Base-by-base conservation (phyloP, 2,888 invertebrate genomes). In the Slavum lentiscoides region DNA sequence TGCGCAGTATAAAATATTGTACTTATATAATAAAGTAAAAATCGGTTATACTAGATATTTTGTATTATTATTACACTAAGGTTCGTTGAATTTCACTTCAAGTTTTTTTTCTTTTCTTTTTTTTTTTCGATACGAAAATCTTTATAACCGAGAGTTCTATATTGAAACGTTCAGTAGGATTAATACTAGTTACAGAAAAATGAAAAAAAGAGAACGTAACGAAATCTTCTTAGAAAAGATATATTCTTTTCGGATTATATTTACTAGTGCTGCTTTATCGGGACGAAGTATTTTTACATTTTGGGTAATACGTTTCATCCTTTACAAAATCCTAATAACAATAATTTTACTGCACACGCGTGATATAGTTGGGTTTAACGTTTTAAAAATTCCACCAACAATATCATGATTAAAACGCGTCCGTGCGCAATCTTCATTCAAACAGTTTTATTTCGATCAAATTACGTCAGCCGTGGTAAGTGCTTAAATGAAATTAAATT, bases 131-230 rank as follows among this genome's bases (percentile, higher is more conserved):
- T n/a, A 0, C 15, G 21, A n/a, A 70, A 58, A 39, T 58, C 70
- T 58, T 8, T 70, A 11, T 21, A 15, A 58, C 58, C 37, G 37
- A 70, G 5, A 21, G 9, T 39, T 72, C 23, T 72, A 61, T 72
- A 61, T 72, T 59, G 72, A 72, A 72, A 61, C 23, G 17, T 61
- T 43, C 6, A 6, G 59, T 59, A 43, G 39, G 39, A 59, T 61
- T 72, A 23, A 59, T 72, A 17, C 17, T 72, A 61, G 30, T 69
- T 30, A 69, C 59, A 21, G 43, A 39, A 4, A 30, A 64, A 64
- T 9, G 21, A 61, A 72, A 43, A 72, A 72, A 21, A n/a, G n/a
- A n/a, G n/a, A 39, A 59, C 11, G 6, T n/a, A 59, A 72, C 21
- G 39, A 59, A 59, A 43, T 59, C 59, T 23, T 49, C 49, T 49